Base-by-base conservation (phyloP, 2,797 vertebrate species). In the Syngnathus rostellatus region DNA sequence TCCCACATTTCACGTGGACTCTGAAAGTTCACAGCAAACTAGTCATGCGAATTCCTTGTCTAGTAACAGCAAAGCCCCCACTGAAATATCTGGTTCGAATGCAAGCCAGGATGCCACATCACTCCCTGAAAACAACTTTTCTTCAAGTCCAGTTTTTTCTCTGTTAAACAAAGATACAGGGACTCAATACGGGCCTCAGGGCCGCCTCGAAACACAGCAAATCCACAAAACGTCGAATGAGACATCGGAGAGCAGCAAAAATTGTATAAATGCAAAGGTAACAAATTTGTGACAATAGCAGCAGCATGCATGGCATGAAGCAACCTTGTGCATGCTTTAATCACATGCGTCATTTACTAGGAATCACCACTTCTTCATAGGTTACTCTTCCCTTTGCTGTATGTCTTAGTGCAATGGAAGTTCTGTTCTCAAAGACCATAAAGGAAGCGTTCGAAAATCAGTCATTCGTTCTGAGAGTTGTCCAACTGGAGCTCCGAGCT, bases 381-480 rank as follows among this genome's bases (percentile, higher is more conserved):
- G 41, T 25, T 45, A n/a, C 21, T 62, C 60, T 62, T 62, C 41
- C 43, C 69, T 79, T 14, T 77, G 69, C 39, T 79, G 69, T 81
- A 71, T 41, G 31, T 84, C 64, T 72, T 51, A 89, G 86, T 66
- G 16, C 70, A 45, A 65, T 2, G 70, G 65, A 23, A 76, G 65
- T 72, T 63, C 66, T 8, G 9, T 65, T 66, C 64, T 62, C 0
- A 67, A 81, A 53, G 65, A 6, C 31, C 37, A 54, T 8, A 53
- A 68, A 66, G 69, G 68, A 76, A 67, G 65, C 21, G 0, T 53
- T 62, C 71, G 46, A 16, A 79, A 77, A 69, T 69, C 83, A 0
- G 1, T 82, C 1, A 57, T 57, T 63, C 70, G 77, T 72, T 87
- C 84, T 59, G 77, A 83, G 54, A 86, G 86, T 73, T 86, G 81